Conservation (phyloP, 2,113 vertebrate genomes). For the Stegostoma tigrinum region DNA sequence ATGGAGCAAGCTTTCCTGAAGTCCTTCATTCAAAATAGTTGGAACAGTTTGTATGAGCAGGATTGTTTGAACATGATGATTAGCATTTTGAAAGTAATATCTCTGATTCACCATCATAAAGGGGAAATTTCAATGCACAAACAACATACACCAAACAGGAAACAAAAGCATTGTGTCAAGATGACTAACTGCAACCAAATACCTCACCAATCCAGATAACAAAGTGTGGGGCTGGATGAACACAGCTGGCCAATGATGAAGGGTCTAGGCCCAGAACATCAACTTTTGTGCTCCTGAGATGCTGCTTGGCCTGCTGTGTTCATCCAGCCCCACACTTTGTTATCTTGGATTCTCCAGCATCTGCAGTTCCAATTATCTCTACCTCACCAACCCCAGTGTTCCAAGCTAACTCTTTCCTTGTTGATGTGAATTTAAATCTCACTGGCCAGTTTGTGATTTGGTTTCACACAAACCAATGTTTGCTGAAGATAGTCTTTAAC, state of each 20-base stretch:
- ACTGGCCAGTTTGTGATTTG: neutral
- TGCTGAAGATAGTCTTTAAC: neutral
- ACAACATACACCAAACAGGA: neutral
- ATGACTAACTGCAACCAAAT: neutral
- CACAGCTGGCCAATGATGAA: no score
- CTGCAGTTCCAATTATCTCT: no score
- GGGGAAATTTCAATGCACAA: neutral
- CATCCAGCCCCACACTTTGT: no score
- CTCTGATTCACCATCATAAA: neutral
- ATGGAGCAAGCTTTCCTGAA: neutral
- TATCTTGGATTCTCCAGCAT: no score
- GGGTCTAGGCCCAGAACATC: no score
- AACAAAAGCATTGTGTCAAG: neutral
- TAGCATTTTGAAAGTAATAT: neutral
- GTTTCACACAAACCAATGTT: neutral
- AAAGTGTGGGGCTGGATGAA: no score
- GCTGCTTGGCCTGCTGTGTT: no score
- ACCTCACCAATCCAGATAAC: no score
- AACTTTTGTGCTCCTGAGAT: no score
- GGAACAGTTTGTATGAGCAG: conserved; percentile 1
- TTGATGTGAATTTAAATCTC: neutral
- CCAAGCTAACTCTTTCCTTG: neutral
- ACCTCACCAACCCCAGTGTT: neutral
- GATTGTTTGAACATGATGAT: neutral
- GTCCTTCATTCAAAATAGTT: conserved; percentile 16